Percentiles rank a stretch among this genome's conserved stretches.
phyloP scores from a whole-genome alignment of 2,113 vertebrate genomes.

The Hystrix brachyura region DNA sequence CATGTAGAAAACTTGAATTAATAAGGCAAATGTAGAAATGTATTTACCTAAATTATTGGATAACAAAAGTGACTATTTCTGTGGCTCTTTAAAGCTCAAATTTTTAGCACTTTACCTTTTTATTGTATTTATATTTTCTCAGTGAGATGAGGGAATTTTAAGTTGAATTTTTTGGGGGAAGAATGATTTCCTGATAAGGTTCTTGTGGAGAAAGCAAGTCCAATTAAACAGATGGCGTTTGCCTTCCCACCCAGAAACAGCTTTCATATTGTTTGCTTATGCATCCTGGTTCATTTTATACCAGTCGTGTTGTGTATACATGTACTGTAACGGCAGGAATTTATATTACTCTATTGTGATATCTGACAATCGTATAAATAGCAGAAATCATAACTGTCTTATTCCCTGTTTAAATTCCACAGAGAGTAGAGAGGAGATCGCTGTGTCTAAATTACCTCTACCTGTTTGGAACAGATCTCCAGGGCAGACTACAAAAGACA shows the following conservation, averaged over 20 bases:
- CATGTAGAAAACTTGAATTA: neutral
- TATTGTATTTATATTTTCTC: neutral
- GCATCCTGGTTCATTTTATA: neutral
- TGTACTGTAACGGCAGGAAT: neutral
- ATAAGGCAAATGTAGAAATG: neutral
- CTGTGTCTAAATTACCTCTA: neutral
- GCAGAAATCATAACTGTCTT: neutral
- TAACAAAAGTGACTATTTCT: neutral
- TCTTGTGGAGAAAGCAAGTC: neutral
- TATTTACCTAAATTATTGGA: neutral
- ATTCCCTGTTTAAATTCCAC: neutral
- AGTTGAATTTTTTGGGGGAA: neutral
- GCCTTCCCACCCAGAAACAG: neutral
- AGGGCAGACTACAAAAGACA: neutral
- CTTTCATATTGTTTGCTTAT: neutral
- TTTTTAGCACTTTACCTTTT: neutral
- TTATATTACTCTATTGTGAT: neutral
- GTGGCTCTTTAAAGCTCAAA: neutral
- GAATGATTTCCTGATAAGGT: neutral
- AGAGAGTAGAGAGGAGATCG: neutral
- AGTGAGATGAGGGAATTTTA: neutral
- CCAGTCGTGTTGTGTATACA: neutral
- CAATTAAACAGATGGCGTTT: neutral
- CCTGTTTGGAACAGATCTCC: neutral
- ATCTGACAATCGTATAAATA: neutral